A percentile compares a stretch with the other conserved stretches of the same genome.
phyloP scores from a whole-genome alignment of 1,140 invertebrate genomes.

The Cydia pomonella region DNA sequence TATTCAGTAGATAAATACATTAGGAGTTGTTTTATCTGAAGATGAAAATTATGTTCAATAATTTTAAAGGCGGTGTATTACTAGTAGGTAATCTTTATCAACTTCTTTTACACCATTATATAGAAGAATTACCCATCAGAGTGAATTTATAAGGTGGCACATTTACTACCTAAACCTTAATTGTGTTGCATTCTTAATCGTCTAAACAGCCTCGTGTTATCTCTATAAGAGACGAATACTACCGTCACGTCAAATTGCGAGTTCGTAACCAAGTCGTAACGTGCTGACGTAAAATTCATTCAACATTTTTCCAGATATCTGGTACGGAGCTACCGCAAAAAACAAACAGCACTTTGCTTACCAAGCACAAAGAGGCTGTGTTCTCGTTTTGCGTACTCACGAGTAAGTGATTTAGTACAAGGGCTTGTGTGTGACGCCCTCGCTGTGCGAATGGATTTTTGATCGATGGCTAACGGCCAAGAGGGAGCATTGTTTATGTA shows the following conservation, averaged over 20 bases:
- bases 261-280: background rate
- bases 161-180: too few relatives aligned
- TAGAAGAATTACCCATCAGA: too few relatives aligned
- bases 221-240: background rate
- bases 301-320: background rate
- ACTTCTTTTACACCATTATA: too few relatives aligned
- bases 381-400: background rate
- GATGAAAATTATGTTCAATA: too few relatives aligned
- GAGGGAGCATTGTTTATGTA: constrained; percentile 7
- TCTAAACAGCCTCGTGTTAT: too few relatives aligned
- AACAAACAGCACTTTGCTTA: background rate
- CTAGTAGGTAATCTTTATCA: too few relatives aligned
- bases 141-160: too few relatives aligned
- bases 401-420: constrained; percentile 14
- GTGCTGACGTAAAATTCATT: background rate
- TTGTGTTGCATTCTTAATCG: too few relatives aligned
- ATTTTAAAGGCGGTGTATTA: too few relatives aligned
- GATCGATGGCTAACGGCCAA: constrained; percentile 11
- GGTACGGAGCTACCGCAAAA: background rate
- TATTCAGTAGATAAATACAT: background rate
- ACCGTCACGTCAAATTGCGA: background rate
- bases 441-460: constrained; percentile 5
- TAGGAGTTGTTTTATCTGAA: background rate
- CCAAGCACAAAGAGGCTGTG: background rate
- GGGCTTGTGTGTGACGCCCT: constrained; percentile 8